Percentiles rank a stretch among this genome's conserved stretches.
phyloP scores from a whole-genome alignment of 1,140 invertebrate species.

The Rhagoletis zephyria region DNA sequence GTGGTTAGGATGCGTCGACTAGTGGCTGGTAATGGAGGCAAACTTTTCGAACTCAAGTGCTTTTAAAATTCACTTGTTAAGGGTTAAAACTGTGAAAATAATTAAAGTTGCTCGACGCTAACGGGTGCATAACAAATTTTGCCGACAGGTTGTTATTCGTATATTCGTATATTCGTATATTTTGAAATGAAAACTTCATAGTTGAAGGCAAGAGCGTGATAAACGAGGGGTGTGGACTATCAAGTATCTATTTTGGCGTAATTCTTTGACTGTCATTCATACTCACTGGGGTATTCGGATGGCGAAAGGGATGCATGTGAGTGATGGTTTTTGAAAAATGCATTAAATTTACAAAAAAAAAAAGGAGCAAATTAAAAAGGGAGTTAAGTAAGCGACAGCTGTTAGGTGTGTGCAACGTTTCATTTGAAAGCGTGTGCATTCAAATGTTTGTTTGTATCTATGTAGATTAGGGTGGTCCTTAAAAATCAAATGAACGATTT shows the following conservation, averaged over 20 bases:
- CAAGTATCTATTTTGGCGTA: too few species aligned
- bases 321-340: background rate
- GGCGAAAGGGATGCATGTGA: background rate
- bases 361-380: too few species aligned
- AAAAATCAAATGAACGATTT: too few species aligned
- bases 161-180: background rate
- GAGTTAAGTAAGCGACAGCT: background rate
- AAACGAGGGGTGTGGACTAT: too few species aligned
- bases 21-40: background rate
- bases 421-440: background rate
- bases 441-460: background rate
- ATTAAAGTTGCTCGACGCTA: background rate
- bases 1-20: background rate
- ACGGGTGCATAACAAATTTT: background rate
- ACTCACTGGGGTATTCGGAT: too few species aligned
- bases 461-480: too few species aligned
- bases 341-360: background rate
- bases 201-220: too few species aligned
- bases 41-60: background rate
- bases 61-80: background rate
- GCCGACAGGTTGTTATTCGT: background rate
- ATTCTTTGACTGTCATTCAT: too few species aligned
- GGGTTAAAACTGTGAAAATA: constrained; percentile 1
- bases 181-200: too few species aligned
- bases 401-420: background rate